phyloP scores from a whole-genome alignment of 2,797 vertebrate genomes.

The Perdix hodgsoniae region DNA sequence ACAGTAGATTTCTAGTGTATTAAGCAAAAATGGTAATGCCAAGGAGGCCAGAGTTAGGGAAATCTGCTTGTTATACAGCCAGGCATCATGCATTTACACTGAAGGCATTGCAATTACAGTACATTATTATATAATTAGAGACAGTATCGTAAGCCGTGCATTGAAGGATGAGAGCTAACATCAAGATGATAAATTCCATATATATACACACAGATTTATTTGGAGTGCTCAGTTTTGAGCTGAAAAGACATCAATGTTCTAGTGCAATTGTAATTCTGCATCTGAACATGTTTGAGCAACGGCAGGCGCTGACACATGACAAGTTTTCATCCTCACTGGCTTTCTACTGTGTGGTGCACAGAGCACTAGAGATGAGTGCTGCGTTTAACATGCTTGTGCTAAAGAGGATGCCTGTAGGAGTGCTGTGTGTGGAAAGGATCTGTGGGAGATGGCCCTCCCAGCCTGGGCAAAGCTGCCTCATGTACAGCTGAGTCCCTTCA shows the following conservation, averaged over 20 bases:
- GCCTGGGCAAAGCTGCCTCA: not conserved
- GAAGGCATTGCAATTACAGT: not conserved
- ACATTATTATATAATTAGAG: not conserved
- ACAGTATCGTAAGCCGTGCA: not conserved
- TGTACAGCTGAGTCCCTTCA: not conserved
- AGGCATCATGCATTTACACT: not conserved
- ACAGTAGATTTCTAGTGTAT: not conserved
- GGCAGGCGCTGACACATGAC: not conserved
- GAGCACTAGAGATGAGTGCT: not conserved
- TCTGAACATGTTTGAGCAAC: fast-evolving
- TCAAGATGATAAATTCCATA: not conserved
- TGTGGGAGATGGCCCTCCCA: fast-evolving
- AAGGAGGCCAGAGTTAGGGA: not conserved
- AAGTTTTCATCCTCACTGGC: not conserved
- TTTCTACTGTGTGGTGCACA: not conserved
- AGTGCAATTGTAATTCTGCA: not conserved
- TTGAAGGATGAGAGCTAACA: not conserved
- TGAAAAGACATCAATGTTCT: not conserved
- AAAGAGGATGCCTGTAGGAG: not conserved
- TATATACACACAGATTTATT: too few species aligned
- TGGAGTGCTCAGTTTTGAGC: not conserved
- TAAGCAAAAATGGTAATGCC: not conserved
- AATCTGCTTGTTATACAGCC: not conserved
- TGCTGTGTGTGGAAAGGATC: not conserved
- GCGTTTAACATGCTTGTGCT: fast-evolving